phyloP scores from a whole-genome alignment of 2,888 invertebrate species.

The Tetragonisca angustula region DNA sequence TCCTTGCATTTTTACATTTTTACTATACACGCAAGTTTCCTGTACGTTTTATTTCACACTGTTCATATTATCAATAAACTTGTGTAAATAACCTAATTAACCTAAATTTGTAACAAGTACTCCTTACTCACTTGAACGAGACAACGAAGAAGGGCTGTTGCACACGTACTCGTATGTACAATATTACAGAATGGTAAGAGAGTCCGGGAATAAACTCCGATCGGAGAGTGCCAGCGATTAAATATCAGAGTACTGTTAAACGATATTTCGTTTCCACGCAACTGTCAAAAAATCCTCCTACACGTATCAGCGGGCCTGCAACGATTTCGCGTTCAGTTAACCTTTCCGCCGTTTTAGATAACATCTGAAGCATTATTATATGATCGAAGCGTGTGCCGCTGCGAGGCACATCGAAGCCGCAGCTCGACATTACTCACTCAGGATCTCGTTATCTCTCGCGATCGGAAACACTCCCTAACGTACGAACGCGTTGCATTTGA shows the following conservation, averaged over 20 bases:
- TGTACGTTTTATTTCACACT: too few species aligned
- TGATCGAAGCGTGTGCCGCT: constrained; percentile 1
- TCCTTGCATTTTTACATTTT: too few species aligned
- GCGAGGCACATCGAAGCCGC: constrained; percentile 15
- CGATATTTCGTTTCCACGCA: background rate
- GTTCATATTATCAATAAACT: too few species aligned
- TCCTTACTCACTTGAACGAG: too few species aligned
- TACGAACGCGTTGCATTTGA: background rate
- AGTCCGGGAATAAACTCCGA: background rate
- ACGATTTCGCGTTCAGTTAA: constrained; percentile 16
- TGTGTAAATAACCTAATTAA: too few species aligned
- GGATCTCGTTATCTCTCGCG: constrained; percentile 14
- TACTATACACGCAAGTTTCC: too few species aligned
- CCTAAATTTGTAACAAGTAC: too few species aligned
- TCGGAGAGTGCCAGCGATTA: background rate
- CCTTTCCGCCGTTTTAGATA: constrained; percentile 30
- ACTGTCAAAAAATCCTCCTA: constrained; percentile 16
- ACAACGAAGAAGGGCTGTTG: background rate
- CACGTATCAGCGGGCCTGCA: background rate
- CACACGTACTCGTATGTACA: too few species aligned
- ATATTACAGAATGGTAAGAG: background rate
- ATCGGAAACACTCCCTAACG: constrained; percentile 7
- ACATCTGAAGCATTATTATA: constrained; percentile 16
- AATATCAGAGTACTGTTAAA: constrained; percentile 7
- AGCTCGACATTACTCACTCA: constrained; percentile 16